Conservation (phyloP, 2,888 invertebrate species). For the Acanthoscelides obtectus region DNA sequence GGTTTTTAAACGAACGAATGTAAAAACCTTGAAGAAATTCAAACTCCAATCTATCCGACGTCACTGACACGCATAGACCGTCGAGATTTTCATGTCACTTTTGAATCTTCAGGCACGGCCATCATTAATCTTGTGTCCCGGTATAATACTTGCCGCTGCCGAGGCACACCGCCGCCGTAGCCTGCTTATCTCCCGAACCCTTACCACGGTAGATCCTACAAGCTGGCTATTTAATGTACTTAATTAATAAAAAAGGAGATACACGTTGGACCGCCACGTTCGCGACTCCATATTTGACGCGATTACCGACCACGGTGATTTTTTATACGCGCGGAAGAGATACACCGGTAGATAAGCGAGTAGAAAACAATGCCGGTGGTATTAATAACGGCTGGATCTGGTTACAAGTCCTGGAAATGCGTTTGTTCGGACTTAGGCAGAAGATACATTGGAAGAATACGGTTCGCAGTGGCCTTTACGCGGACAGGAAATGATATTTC, state of each 20-base stretch:
- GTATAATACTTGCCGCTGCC: conserved; percentile 35
- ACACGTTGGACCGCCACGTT: conserved; percentile 32
- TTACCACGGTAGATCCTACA: conserved; percentile 35
- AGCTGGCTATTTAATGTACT: conserved; percentile 39
- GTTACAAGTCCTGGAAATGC: too few relatives aligned
- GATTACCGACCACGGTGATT: conserved; percentile 25
- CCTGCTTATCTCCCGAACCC: conserved; percentile 35
- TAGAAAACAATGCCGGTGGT: background rate
- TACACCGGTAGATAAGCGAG: background rate
- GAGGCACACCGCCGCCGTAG: conserved; percentile 28
- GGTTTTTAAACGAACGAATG: too few relatives aligned
- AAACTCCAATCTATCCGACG: too few relatives aligned
- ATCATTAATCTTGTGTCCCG: conserved; percentile 48
- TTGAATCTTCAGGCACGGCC: conserved; percentile 46
- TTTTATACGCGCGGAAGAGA: conserved; percentile 18
- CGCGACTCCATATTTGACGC: conserved; percentile 21
- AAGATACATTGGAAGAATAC: too few relatives aligned
- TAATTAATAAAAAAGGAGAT: conserved; percentile 39
- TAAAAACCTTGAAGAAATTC: too few relatives aligned
- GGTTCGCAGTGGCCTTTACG: too few relatives aligned
- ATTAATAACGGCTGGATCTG: background rate
- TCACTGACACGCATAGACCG: conserved; percentile 29
- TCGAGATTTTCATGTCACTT: conserved; percentile 51
- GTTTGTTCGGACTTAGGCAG: too few relatives aligned
- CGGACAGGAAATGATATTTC: too few relatives aligned